Evolutionary conservation across 2,888 invertebrate species (phyloP).

Genomic region (Drosophila kokeensis): DNA sequence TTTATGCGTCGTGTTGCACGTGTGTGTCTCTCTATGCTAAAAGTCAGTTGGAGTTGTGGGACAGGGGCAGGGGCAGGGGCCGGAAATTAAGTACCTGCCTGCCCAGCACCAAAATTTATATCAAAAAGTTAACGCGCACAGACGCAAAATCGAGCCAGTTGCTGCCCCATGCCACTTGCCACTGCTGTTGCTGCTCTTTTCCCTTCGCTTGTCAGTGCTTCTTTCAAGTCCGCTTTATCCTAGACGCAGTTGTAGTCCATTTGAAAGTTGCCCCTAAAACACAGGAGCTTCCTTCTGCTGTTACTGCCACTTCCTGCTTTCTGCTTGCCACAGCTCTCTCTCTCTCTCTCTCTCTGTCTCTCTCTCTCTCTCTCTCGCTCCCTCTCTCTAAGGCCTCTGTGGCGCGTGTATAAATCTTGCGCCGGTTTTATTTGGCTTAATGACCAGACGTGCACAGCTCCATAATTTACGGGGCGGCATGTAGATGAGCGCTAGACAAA

Average conservation of each 20-base stretch:
- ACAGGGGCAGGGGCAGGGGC: constrained; percentile 6
- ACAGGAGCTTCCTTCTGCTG: constrained; percentile 44
- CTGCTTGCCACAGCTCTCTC: constrained; percentile 3
- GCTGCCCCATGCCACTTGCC: background rate
- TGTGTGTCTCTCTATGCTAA: constrained; percentile 47
- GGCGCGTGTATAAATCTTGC: constrained; percentile 81
- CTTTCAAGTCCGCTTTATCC: constrained; percentile 44
- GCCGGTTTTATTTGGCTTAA: constrained; percentile 84
- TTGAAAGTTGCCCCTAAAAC: constrained; percentile 60
- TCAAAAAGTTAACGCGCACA: constrained; percentile 65
- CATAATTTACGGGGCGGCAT: constrained; percentile 81
- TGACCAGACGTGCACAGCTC: constrained; percentile 83
- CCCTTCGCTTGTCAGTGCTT: background rate
- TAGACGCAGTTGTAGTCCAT: constrained; percentile 62
- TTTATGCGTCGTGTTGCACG: constrained; percentile 33
- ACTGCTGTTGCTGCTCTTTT: background rate
- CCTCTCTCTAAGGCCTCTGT: constrained; percentile 13
- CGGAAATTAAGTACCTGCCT: constrained; percentile 68
- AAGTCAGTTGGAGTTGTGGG: constrained; percentile 17
- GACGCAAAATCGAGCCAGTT: constrained; percentile 46
- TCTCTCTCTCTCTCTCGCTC: background rate
- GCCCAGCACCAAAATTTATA: constrained; percentile 67
- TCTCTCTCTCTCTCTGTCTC: background rate
- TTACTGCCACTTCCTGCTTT: constrained; percentile 8
- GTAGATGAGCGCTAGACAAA: constrained; percentile 74